Evolutionary conservation across 2,888 invertebrate species (phyloP), one percentile per base, ranked within the genome.

Genomic region (Aelia acuminata): DNA sequence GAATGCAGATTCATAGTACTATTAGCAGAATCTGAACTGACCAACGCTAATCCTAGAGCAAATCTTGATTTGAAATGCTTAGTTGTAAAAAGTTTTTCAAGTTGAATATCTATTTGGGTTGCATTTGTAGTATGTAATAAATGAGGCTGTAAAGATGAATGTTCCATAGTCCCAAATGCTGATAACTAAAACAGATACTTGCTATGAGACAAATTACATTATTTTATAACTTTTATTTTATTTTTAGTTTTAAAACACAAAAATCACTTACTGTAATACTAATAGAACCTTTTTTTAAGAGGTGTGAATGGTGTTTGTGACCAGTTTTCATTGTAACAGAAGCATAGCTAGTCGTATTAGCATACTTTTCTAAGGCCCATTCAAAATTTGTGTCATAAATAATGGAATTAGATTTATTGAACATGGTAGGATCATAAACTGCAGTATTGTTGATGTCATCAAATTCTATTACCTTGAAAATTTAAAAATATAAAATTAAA

Each of bases 121-220:
- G 94, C 94, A 92, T 96, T 95, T 57, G 94, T 94, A 0, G 95
- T 94, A 92, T 95, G 95, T 90, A 94, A 93, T 89, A 96, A 93
- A 88, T 94, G 95, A 0, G 96, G 96, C 11, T 94, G 92, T 1
- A 93, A 92, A 1, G 91, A 91, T 4, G 93, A 94, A 91, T 94
- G 94, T 84, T 93, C 93, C 8, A 92, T 90, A 1, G 91, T 91
- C 85, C 92, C 93, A 91, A 92, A 93, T 84, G 93, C 93, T 89
- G 93, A 94, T 89, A 95, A 91, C 95, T 95, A 92, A 63, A 91
- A 91, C 57, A 84, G 15, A 85, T 13, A 26, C 13, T n/a, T 15
- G 39, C 22, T 49, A n/a, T 88, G 88, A 90, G 18, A 49, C 20
- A 84, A 49, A 18, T 47, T 49, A 84, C 13, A 48, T 11, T 3